These are phyloP conservation scores for Uromys caudimaculatus DNA, from an alignment of 2,797 vertebrate species.

Conservation along the genomic window DNA sequence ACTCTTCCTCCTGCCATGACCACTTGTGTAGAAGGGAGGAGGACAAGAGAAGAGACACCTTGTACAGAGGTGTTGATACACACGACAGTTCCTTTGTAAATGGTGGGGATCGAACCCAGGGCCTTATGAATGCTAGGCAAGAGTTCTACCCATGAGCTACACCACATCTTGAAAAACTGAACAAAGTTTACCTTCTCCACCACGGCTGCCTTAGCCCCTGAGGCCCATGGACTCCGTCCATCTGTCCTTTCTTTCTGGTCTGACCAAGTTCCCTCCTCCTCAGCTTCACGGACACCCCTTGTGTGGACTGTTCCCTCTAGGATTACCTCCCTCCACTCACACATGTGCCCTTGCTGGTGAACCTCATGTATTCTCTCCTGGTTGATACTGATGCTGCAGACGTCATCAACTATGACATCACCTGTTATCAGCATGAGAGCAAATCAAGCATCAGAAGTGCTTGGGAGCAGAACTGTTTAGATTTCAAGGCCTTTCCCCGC, in stretches of 20 bases:
- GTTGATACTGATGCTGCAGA: not conserved
- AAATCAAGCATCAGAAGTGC: not conserved
- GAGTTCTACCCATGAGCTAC: too few relatives aligned
- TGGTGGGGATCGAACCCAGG: not conserved
- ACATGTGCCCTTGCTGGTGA: too few relatives aligned
- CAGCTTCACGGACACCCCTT: fast-evolving
- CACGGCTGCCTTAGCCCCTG: not conserved
- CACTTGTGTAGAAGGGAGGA: not conserved
- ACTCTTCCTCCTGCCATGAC: not conserved
- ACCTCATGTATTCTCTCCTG: too few relatives aligned
- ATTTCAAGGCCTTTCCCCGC: not conserved
- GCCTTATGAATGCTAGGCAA: not conserved
- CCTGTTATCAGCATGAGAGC: not conserved
- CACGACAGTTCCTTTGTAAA: not conserved
- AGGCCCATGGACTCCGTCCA: fast-evolving
- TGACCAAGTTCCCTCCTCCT: not conserved
- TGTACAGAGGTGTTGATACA: not conserved
- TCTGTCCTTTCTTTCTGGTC: not conserved
- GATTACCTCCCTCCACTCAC: too few relatives aligned
- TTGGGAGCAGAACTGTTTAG: not conserved
- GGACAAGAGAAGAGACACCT: not conserved
- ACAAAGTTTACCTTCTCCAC: not conserved
- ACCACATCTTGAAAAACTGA: not conserved
- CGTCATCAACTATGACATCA: not conserved
- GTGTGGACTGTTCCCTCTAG: fast-evolving